Evolutionary conservation across 2,888 invertebrate genomes (phyloP).

Genomic region (Phalera bucephala): DNA sequence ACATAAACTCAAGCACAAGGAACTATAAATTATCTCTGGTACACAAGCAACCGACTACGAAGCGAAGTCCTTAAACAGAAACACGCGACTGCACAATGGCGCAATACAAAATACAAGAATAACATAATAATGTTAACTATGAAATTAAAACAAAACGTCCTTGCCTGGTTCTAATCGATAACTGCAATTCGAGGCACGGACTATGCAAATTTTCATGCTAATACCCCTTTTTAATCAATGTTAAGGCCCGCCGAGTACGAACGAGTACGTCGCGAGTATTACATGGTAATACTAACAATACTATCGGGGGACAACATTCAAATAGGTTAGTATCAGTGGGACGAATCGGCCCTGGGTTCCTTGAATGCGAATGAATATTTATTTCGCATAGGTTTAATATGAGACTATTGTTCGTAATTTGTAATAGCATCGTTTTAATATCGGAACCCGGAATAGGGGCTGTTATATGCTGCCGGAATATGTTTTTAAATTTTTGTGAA

Average conservation of each 20-base stretch:
- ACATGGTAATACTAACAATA: constrained; percentile 58
- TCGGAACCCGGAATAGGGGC: constrained; percentile 34
- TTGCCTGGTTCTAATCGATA: constrained; percentile 62
- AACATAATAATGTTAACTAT: constrained; percentile 37
- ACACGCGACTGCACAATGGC: too few species aligned
- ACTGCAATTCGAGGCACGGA: constrained; percentile 71
- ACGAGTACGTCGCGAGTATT: constrained; percentile 23
- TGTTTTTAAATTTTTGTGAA: too few species aligned
- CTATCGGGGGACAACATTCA: constrained; percentile 69
- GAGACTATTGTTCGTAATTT: constrained; percentile 66
- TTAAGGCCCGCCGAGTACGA: constrained; percentile 45
- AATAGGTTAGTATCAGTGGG: constrained; percentile 63
- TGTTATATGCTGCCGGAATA: too few species aligned
- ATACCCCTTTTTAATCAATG: constrained; percentile 77
- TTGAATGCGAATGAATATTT: constrained; percentile 74
- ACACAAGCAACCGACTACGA: too few species aligned
- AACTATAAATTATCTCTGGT: too few species aligned
- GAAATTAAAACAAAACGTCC: constrained; percentile 44
- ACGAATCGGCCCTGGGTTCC: constrained; percentile 57
- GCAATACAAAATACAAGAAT: too few species aligned
- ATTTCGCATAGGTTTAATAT: constrained; percentile 59
- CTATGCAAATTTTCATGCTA: constrained; percentile 70
- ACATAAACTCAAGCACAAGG: too few species aligned
- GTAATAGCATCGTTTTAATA: constrained; percentile 38
- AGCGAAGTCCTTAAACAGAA: too few species aligned